Conservation (phyloP, 1,140 invertebrate genomes). For the Aphidius gifuensis region DNA sequence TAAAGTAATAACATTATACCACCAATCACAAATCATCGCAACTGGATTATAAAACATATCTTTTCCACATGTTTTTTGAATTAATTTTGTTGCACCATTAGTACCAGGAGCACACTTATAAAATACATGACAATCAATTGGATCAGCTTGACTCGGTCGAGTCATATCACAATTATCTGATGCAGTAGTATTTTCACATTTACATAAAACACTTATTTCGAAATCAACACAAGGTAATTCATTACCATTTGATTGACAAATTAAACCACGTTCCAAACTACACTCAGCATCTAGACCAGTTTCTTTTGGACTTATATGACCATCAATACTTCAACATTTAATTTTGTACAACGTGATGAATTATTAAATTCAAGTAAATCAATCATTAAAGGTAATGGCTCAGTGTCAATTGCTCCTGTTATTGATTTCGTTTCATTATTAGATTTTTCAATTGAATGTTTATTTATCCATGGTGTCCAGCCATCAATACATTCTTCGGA, state of each 20-base stretch:
- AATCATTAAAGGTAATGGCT: conserved; percentile 59
- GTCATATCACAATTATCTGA: conserved; percentile 41
- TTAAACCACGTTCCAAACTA: conserved; percentile 66
- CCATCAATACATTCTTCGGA: conserved; percentile 59
- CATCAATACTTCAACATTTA: conserved; percentile 67
- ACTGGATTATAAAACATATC: conserved; percentile 60
- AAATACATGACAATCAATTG: conserved; percentile 60
- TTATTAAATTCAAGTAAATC: conserved; percentile 51
- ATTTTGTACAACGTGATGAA: conserved; percentile 61
- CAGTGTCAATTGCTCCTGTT: conserved; percentile 56
- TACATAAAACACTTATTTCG: conserved; percentile 70
- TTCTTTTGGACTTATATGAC: conserved; percentile 62
- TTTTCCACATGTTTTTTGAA: conserved; percentile 60
- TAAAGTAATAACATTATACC: conserved; percentile 58
- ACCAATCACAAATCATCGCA: conserved; percentile 62
- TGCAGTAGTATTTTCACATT: conserved; percentile 49
- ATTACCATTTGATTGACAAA: conserved; percentile 57
- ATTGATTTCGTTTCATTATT: conserved; percentile 33
- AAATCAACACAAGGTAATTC: conserved; percentile 63
- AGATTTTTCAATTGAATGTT: conserved; percentile 51
- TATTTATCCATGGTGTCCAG: conserved; percentile 76
- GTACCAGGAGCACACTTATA: conserved; percentile 57
- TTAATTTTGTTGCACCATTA: conserved; percentile 40
- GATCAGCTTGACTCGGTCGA: conserved; percentile 53
- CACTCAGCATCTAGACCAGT: conserved; percentile 74